A percentile compares a stretch with the other conserved stretches of the same genome.
phyloP scores from a whole-genome alignment of 2,888 invertebrate species.

The Stomorhina lunata region DNA sequence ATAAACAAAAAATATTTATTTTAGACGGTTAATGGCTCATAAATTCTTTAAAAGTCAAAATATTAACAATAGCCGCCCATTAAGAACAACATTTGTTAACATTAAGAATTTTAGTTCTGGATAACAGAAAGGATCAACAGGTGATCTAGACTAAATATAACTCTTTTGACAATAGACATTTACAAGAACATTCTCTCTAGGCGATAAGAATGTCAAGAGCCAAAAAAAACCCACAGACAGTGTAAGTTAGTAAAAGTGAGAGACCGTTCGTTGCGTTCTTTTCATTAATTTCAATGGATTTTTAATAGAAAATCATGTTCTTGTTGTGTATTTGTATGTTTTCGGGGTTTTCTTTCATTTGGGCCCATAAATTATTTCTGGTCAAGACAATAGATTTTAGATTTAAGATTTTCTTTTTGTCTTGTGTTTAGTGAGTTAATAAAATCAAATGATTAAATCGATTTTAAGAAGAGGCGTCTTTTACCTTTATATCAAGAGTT shows the following conservation, averaged over 20 bases:
- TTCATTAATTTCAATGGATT: slow-evolving; percentile 41
- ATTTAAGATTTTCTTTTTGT: slow-evolving; percentile 2
- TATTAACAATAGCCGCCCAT: slow-evolving; percentile 56
- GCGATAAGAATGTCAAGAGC: slow-evolving; percentile 44
- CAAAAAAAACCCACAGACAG: background rate
- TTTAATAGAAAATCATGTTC: slow-evolving; percentile 63
- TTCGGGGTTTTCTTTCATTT: slow-evolving; percentile 8
- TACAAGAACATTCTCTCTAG: background rate
- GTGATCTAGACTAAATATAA: slow-evolving; percentile 49
- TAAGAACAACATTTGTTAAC: slow-evolving; percentile 7
- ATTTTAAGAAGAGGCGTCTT: slow-evolving; percentile 61
- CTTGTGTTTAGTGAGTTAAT: slow-evolving; percentile 44
- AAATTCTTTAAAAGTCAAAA: slow-evolving; percentile 59
- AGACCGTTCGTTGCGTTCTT: background rate
- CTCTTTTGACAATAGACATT: slow-evolving; percentile 26
- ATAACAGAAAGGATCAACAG: slow-evolving; percentile 62
- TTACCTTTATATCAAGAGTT: slow-evolving; percentile 39
- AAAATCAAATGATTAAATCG: slow-evolving; percentile 61
- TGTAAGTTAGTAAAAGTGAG: too few species aligned
- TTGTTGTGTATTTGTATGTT: slow-evolving; percentile 24
- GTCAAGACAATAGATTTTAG: slow-evolving; percentile 27
- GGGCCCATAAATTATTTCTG: slow-evolving; percentile 56
- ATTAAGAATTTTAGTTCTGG: slow-evolving; percentile 7
- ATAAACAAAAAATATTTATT: slow-evolving; percentile 30
- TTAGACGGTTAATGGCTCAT: slow-evolving; percentile 48